These are phyloP conservation scores for Encarsia formosa DNA, from an alignment of 2,888 invertebrate genomes.

Conservation along the genomic window DNA sequence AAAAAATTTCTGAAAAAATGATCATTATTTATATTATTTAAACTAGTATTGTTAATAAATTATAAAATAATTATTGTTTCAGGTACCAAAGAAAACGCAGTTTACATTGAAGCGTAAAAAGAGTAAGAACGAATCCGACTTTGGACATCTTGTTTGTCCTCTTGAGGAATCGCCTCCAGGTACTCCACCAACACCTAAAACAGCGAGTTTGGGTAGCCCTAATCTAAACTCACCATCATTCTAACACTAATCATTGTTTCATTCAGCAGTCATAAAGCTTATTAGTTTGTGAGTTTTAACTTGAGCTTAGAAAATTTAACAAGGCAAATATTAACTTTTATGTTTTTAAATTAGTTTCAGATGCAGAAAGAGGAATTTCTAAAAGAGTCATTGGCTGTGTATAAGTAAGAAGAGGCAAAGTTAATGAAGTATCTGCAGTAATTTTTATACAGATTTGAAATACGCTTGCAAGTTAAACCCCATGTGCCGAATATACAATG, in stretches of 20 bases:
- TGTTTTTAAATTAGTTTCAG: slow-evolving; percentile 35
- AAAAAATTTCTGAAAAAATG: too few relatives aligned
- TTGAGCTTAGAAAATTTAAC: slow-evolving; percentile 41
- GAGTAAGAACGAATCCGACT: slow-evolving; percentile 78
- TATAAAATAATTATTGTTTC: slow-evolving; percentile 11
- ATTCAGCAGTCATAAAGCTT: slow-evolving; percentile 31
- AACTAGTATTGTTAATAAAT: slow-evolving; percentile 4
- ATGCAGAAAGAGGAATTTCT: slow-evolving; percentile 39
- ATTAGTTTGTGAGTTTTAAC: slow-evolving; percentile 41
- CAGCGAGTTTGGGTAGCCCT: slow-evolving; percentile 45
- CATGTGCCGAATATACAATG: too few relatives aligned
- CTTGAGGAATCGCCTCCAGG: slow-evolving; percentile 56
- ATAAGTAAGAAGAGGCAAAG: slow-evolving; percentile 29
- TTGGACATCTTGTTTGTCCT: slow-evolving; percentile 86
- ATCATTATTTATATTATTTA: background rate
- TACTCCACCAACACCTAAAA: slow-evolving; percentile 46
- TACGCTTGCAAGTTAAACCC: too few relatives aligned
- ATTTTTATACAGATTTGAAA: background rate
- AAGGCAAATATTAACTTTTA: slow-evolving; percentile 37
- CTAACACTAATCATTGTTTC: slow-evolving; percentile 40
- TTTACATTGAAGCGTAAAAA: slow-evolving; percentile 80
- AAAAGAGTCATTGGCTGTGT: slow-evolving; percentile 45
- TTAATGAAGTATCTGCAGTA: background rate
- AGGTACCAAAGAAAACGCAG: slow-evolving; percentile 82
- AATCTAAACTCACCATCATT: slow-evolving; percentile 49